Conservation (phyloP, 2,113 vertebrate species). For the Sciurus niger region DNA sequence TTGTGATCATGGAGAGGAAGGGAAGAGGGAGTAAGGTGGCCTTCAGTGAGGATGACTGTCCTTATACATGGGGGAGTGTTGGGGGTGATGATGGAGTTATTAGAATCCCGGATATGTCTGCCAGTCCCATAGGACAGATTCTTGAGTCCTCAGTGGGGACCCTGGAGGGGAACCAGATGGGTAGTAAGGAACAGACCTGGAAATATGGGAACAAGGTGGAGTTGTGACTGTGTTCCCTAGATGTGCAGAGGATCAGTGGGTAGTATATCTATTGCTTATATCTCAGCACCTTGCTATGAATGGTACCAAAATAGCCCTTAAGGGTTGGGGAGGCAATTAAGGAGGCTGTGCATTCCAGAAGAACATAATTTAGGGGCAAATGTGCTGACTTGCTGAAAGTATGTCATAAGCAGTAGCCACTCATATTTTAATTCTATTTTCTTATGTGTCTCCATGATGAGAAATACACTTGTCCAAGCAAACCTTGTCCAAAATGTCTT, state of each 20-base stretch:
- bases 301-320: neutral
- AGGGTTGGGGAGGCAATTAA: neutral
- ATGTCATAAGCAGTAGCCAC: neutral
- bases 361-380: neutral
- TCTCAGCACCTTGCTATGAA: neutral
- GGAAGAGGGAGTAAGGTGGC: no score
- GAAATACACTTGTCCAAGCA: neutral
- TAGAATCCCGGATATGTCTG: no score
- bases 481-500: neutral
- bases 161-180: neutral
- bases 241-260: neutral
- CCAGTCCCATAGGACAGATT: no score
- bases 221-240: neutral
- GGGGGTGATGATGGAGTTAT: no score
- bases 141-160: neutral
- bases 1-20: no score
- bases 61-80: no score
- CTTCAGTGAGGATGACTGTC: no score
- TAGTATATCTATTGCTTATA: no score
- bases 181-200: neutral
- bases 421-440: neutral
- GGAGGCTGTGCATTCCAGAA: neutral
- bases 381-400: neutral
- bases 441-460: neutral
- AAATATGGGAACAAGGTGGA: no score